phyloP scores from a whole-genome alignment of 2,113 vertebrate genomes.

The Hippocampus mohnikei region DNA sequence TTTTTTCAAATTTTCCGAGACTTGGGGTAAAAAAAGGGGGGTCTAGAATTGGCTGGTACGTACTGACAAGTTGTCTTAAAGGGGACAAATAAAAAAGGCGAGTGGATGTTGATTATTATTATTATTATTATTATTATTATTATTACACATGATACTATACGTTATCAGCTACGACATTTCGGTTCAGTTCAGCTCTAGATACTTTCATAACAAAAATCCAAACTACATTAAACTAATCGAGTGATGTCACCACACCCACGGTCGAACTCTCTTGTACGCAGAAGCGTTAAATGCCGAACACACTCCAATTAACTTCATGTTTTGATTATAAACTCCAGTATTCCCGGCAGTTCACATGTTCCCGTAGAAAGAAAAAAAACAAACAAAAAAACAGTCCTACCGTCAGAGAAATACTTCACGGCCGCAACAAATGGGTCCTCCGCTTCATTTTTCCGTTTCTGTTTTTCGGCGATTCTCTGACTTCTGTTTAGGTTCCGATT shows the following conservation, averaged over 20 bases:
- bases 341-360: background rate
- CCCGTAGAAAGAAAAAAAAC: background rate
- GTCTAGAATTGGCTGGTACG: no score
- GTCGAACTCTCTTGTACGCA: background rate
- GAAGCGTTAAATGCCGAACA: background rate
- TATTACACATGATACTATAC: no score
- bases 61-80: no score
- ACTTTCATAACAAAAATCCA: no score
- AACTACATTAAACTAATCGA: background rate
- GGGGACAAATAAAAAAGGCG: no score
- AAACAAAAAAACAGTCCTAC: conserved; percentile 35
- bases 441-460: conserved; percentile 48
- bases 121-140: no score
- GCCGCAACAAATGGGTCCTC: conserved; percentile 68
- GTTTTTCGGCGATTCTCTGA: conserved; percentile 63
- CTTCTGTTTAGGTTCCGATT: conserved; percentile 53
- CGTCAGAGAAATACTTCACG: conserved; percentile 73
- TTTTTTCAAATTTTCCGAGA: no score
- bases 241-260: background rate
- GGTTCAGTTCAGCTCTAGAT: no score
- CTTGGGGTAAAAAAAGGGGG: no score
- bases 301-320: background rate
- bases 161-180: no score
- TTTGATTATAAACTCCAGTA: background rate
- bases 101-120: no score